Percentiles rank a stretch among this genome's conserved stretches.
phyloP scores from a whole-genome alignment of 2,113 vertebrate genomes.

The Brachirus orientalis region DNA sequence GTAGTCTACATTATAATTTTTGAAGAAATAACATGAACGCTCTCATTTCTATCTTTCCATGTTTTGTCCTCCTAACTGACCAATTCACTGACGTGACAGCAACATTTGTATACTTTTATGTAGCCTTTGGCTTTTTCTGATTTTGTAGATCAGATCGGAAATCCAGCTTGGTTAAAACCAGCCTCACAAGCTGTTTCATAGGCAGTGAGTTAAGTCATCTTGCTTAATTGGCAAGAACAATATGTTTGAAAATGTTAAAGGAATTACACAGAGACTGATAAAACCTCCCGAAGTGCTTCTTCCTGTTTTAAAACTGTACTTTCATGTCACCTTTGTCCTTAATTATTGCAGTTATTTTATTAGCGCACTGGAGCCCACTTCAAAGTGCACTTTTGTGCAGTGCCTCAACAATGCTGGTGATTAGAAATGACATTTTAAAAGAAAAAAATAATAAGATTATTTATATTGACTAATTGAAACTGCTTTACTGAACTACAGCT shows the following conservation, averaged over 20 bases:
- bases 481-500: slow-evolving; percentile 11
- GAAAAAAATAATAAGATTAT: slow-evolving; percentile 26
- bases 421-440: slow-evolving; percentile 72
- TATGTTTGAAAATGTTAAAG: neutral
- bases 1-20: no score
- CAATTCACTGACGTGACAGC: no score
- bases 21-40: no score
- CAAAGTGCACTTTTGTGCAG: slow-evolving; percentile 31
- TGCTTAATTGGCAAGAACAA: neutral
- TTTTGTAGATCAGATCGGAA: no score
- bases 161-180: no score
- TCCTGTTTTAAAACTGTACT: slow-evolving; percentile 12
- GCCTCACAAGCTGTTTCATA: neutral
- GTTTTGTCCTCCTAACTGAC: no score
- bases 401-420: slow-evolving; percentile 31
- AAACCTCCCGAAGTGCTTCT: slow-evolving; percentile 8
- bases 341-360: slow-evolving; percentile 49
- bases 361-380: slow-evolving; percentile 17
- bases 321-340: slow-evolving; percentile 36
- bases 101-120: no score
- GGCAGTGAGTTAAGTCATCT: neutral
- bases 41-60: no score
- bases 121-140: neutral
- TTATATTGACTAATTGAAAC: slow-evolving; percentile 55
- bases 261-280: slow-evolving; percentile 1